Evolutionary conservation across 2,113 vertebrate genomes (phyloP), one percentile per base, ranked within the genome.

Genomic region (Sinocyclocheilus rhinocerous): DNA sequence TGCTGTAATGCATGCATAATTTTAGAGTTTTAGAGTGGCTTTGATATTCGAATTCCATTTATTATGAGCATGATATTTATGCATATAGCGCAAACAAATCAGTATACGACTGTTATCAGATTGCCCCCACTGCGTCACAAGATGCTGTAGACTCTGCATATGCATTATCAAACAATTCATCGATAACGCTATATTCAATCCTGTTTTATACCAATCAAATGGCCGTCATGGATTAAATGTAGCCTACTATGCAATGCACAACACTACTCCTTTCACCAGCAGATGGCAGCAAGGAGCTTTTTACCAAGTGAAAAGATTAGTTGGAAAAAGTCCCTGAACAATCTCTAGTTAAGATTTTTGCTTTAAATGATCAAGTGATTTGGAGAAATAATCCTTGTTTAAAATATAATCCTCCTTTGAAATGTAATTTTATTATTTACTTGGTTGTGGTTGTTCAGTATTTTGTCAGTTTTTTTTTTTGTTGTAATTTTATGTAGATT

Each of bases 231-330:
- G 42, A 36, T 72, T 72, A 18, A 24, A 55, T 36, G 45, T 70
- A 33, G 29, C 29, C 29, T 33, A 29, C 24, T 16, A 16, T 36
- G 22, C 20, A n/a, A 26, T 39, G n/a, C 18, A 39, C 52, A 9
- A 1, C 4, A 57, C 22, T 24, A 73, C 18, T n/a, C 2, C 20
- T 72, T 22, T 20, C 9, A 77, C 42, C 89, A 84, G 84, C 59
- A 89, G 89, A 81, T 85, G 89, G 81, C 81, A 89, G 86, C 55
- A 84, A 33, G 84, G 70, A 88, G 86, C 86, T 89, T 59, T 42
- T 84, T 33, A 63, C 57, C 11, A 65, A 81, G n/a, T 24, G 8
- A 50, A 65, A 82, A 45, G 6, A 1, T 18, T 6, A 55, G 7
- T 3, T n/a, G 24, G 12, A 33, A 48, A 22, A 83, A 24, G 12